These are phyloP conservation scores for Reticulitermes speratus DNA, from an alignment of 1,140 invertebrate species.

Conservation along the genomic window DNA sequence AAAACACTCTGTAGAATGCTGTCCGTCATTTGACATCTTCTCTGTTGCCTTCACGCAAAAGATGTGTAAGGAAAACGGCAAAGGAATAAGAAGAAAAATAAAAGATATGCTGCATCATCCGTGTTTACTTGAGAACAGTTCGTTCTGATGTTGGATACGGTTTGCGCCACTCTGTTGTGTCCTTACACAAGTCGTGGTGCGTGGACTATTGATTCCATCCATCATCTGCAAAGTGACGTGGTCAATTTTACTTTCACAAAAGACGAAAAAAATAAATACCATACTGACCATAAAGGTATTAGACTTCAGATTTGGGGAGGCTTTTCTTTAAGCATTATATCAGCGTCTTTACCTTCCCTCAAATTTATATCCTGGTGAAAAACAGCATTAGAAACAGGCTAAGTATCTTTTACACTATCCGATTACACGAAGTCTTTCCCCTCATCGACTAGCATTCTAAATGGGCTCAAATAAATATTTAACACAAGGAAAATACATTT, in stretches of 20 bases:
- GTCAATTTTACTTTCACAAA: slow-evolving; percentile 6
- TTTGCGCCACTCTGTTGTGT: neutral
- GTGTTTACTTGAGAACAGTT: neutral
- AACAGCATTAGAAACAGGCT: neutral
- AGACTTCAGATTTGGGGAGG: neutral
- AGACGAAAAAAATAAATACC: neutral
- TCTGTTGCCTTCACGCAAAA: neutral
- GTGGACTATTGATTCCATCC: neutral
- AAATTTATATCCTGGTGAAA: neutral
- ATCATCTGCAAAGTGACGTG: slow-evolving; percentile 8
- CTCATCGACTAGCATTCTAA: neutral
- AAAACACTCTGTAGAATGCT: neutral
- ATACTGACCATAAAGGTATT: neutral
- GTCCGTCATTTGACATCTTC: slow-evolving; percentile 12
- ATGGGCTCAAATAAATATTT: no score
- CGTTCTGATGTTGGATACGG: neutral
- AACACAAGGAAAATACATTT: no score
- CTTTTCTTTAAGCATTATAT: neutral
- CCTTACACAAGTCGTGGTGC: neutral
- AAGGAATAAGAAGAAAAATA: neutral
- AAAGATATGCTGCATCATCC: slow-evolving; percentile 12
- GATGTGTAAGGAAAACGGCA: neutral
- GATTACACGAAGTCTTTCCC: neutral
- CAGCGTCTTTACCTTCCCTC: neutral
- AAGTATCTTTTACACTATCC: neutral